phyloP scores from a whole-genome alignment of 2,797 vertebrate species.

The Eleutherodactylus coqui region DNA sequence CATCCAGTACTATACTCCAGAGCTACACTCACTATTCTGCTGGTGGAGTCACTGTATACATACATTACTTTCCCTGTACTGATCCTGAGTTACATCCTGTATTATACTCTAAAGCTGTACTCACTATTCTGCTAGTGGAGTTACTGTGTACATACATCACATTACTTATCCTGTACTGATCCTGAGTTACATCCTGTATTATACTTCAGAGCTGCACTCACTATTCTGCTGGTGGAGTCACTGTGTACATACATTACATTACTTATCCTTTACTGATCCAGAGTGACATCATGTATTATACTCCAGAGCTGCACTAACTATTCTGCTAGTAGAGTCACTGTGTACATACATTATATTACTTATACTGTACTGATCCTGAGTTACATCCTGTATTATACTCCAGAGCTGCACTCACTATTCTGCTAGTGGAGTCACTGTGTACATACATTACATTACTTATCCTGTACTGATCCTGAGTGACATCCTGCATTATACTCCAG shows the following conservation, averaged over 20 bases:
- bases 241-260: background rate
- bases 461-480: background rate
- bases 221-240: background rate
- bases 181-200: background rate
- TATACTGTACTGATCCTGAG: background rate
- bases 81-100: background rate
- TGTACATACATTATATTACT: background rate
- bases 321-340: too few species aligned
- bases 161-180: background rate
- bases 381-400: background rate
- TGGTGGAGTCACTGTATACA: background rate
- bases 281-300: background rate
- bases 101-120: background rate
- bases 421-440: background rate
- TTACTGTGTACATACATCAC: background rate
- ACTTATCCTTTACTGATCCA: background rate
- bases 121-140: too few species aligned
- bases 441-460: slow-evolving; percentile 6
- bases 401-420: too few species aligned
- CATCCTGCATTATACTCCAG: background rate
- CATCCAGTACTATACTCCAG: background rate
- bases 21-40: too few species aligned
- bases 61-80: background rate
- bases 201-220: background rate
- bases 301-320: too few species aligned